phyloP scores from a whole-genome alignment of 1,140 invertebrate species.

The Meteorus sp. region DNA sequence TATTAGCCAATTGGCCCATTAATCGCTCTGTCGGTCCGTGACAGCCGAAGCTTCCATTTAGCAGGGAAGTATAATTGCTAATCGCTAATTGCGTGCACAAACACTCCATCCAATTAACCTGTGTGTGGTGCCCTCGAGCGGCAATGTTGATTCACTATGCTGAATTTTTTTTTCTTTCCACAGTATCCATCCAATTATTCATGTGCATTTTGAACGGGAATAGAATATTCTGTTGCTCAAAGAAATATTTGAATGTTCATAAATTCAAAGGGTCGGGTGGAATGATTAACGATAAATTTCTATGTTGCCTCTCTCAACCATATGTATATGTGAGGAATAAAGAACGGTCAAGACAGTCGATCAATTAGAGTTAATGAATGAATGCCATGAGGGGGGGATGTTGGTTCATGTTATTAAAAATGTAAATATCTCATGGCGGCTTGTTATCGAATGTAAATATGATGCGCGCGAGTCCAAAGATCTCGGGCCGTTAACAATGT shows the following conservation, averaged over 20 bases:
- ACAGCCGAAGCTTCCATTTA: constrained; percentile 43
- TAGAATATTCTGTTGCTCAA: not conserved
- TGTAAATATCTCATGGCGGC: constrained; percentile 58
- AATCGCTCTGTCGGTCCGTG: constrained; percentile 55
- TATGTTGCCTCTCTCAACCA: too few species aligned
- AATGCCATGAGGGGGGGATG: constrained; percentile 38
- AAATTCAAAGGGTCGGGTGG: not conserved
- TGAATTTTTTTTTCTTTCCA: not conserved
- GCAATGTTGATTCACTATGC: not conserved
- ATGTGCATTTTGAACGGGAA: too few species aligned
- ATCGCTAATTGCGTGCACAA: constrained; percentile 55
- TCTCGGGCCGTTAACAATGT: not conserved
- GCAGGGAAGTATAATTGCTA: constrained; percentile 53
- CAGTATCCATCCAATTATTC: too few species aligned
- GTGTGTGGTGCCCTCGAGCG: not conserved
- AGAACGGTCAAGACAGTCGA: constrained; percentile 42
- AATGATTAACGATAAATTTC: constrained; percentile 11
- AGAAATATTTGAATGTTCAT: not conserved
- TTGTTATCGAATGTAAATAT: constrained; percentile 60
- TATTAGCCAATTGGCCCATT: constrained; percentile 59
- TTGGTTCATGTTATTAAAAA: constrained; percentile 59
- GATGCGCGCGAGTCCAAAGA: constrained; percentile 34
- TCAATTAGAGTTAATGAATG: constrained; percentile 59
- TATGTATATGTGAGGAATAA: too few species aligned
- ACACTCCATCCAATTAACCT: constrained; percentile 54